These are phyloP conservation scores for Hylomyscus alleni DNA, from an alignment of 2,797 vertebrate species.

Conservation along the genomic window DNA sequence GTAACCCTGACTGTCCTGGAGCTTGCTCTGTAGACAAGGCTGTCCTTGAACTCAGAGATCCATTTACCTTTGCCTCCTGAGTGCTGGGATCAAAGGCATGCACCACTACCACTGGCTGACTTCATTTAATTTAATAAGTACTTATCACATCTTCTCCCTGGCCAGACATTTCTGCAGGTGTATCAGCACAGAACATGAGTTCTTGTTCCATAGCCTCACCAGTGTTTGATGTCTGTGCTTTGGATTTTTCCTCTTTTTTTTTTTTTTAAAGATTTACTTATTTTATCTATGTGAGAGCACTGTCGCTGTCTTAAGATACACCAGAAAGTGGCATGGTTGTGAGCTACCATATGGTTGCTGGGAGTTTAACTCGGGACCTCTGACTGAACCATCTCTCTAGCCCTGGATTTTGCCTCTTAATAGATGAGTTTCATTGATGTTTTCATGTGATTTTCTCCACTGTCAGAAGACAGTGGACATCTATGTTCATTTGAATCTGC, in stretches of 20 bases:
- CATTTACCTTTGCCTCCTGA: background rate
- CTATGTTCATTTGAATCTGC: background rate
- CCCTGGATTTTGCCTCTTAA: background rate
- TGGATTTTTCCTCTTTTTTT: background rate
- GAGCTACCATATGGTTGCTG: background rate
- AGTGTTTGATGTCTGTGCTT: background rate
- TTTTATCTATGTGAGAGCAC: background rate
- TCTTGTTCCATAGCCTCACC: background rate
- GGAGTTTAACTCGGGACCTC: too few relatives aligned
- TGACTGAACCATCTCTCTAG: too few relatives aligned
- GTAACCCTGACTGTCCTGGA: background rate
- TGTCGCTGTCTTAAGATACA: background rate
- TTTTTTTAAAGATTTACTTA: too few relatives aligned
- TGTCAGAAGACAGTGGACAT: background rate
- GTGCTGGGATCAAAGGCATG: background rate
- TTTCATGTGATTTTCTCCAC: background rate
- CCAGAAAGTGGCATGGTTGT: background rate
- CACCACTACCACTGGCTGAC: background rate
- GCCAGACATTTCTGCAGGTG: background rate
- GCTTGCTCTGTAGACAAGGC: background rate
- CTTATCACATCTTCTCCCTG: too few relatives aligned
- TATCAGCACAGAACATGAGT: background rate
- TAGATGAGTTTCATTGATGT: background rate
- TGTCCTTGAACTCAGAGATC: background rate
- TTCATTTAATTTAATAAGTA: conserved; percentile 1